phyloP scores from a whole-genome alignment of 2,888 invertebrate genomes.

The Ectemnius continuus region DNA sequence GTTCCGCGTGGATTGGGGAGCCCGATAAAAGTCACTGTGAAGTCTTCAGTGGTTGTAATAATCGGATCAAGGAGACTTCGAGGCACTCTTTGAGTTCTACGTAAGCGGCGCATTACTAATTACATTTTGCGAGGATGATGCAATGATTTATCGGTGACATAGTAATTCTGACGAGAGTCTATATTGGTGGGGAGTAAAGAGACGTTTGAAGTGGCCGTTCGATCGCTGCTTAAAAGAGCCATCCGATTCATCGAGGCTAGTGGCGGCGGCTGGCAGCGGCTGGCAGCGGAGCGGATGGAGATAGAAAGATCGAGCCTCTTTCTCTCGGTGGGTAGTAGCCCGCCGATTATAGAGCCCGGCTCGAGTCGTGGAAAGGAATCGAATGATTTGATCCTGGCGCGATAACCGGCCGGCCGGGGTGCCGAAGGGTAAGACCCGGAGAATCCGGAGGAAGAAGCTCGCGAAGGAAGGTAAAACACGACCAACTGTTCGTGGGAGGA shows the following conservation, averaged over 20 bases:
- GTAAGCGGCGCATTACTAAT: no score
- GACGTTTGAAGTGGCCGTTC: conserved; percentile 40
- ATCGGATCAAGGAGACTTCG: no score
- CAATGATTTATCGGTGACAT: no score
- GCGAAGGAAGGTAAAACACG: conserved; percentile 41
- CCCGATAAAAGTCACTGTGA: no score
- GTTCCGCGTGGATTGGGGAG: no score
- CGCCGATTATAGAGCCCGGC: conserved; percentile 60
- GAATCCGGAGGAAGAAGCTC: conserved; percentile 10
- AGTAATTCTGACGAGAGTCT: not conserved
- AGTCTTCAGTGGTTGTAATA: no score
- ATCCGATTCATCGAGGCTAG: conserved; percentile 38
- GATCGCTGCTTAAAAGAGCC: conserved; percentile 51
- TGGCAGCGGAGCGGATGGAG: conserved; percentile 24
- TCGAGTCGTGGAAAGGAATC: conserved; percentile 61
- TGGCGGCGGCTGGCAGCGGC: not conserved
- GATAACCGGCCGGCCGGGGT: conserved; percentile 59
- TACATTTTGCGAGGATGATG: no score
- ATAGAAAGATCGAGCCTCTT: conserved; percentile 52
- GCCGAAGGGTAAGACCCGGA: conserved; percentile 23
- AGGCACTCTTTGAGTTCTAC: no score
- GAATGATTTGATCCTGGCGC: conserved; percentile 69
- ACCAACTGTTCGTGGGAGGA: conserved; percentile 20
- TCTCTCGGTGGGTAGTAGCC: conserved; percentile 47
- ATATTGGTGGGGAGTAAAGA: conserved; percentile 11